Percentiles rank a stretch among this genome's conserved stretches.
phyloP scores from a whole-genome alignment of 1,140 invertebrate genomes.

The Trachelipus rathkii region DNA sequence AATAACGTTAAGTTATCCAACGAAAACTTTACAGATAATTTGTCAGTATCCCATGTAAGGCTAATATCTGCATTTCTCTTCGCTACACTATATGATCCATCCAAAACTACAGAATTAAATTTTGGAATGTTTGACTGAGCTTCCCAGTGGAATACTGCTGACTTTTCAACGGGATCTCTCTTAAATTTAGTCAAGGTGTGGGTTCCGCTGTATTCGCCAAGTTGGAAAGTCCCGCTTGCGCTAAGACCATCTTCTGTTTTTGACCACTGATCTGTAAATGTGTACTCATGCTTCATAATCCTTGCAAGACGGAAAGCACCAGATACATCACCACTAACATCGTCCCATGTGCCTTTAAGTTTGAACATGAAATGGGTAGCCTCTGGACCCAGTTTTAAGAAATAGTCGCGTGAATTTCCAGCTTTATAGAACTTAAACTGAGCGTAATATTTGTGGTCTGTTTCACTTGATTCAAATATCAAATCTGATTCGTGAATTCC shows the following conservation, averaged over 20 bases:
- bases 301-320: constrained; percentile 29
- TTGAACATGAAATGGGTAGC: constrained; percentile 30
- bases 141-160: constrained; percentile 25
- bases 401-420: constrained; percentile 28
- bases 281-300: constrained; percentile 23
- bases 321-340: constrained; percentile 28
- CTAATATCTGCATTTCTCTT: constrained; percentile 23
- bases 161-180: constrained; percentile 3
- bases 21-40: constrained; percentile 16
- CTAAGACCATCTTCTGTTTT: constrained; percentile 22
- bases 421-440: constrained; percentile 27
- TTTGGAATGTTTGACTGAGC: constrained; percentile 28
- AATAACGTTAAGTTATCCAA: constrained; percentile 8
- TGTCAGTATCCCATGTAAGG: constrained; percentile 16
- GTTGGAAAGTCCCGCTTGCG: constrained; percentile 24
- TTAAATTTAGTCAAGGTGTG: constrained; percentile 18
- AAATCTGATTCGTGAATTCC: constrained; percentile 23
- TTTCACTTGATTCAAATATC: background rate
- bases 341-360: constrained; percentile 29
- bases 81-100: constrained; percentile 31
- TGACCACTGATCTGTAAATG: constrained; percentile 28
- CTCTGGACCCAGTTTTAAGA: constrained; percentile 32
- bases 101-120: constrained; percentile 19
- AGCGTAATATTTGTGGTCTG: constrained; percentile 4
- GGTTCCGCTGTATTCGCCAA: constrained; percentile 29